Conservation (phyloP, 2,113 vertebrate genomes). For the Pandion haliaetus region DNA sequence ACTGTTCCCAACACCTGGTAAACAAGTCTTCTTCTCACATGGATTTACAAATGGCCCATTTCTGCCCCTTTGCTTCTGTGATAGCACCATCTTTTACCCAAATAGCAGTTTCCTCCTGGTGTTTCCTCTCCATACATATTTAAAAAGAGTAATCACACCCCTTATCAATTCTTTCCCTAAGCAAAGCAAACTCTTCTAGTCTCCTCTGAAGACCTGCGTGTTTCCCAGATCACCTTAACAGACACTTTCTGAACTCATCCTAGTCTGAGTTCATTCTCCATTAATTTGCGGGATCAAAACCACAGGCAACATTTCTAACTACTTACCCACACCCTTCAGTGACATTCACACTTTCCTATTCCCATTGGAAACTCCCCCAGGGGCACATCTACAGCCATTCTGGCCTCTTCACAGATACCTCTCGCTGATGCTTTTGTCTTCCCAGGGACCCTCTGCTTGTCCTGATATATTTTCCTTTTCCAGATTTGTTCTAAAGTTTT, state of each 20-base stretch:
- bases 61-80: not conserved
- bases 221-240: not conserved
- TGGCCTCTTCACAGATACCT: not conserved
- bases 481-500: not conserved
- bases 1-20: not conserved
- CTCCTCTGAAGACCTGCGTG: not conserved
- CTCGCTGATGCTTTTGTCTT: not conserved
- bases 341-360: not conserved
- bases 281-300: not conserved
- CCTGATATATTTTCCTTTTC: not conserved
- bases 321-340: not conserved
- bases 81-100: not conserved
- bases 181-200: not conserved
- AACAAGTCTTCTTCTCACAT: not conserved
- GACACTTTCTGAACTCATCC: not conserved
- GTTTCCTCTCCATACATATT: not conserved
- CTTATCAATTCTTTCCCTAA: not conserved
- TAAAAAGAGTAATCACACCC: not conserved
- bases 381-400: not conserved
- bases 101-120: not conserved
- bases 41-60: not conserved
- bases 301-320: not conserved
- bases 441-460: not conserved
- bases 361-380: not conserved
- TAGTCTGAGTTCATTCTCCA: not conserved